Evolutionary conservation across 1,140 invertebrate genomes (phyloP), one percentile per base, ranked within the genome.

Genomic region (Antheraea mylitta): DNA sequence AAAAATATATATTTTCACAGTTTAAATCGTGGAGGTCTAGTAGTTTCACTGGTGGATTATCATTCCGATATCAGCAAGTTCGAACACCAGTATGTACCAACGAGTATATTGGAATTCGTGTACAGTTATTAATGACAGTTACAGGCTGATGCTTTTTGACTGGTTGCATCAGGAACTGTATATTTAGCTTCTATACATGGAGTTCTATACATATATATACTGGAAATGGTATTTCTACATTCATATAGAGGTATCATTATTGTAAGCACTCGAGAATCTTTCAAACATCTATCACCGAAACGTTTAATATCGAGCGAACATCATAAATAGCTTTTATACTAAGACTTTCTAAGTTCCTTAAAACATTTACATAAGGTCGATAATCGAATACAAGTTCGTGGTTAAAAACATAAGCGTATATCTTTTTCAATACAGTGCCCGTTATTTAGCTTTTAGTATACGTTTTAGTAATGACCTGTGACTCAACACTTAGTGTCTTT

Each of bases 401-500:
- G 13, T 1, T 10, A 16, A 53, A 53, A 53, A 53, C 45, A 13
- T 53, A 53, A 53, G 16, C 10, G 16, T 13, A 53, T 53, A 53
- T 53, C 45, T 30, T 53, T 53, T 53, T 53, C 45, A 53, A 53
- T 53, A 53, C 45, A 53, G 45, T 53, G 45, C 45, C 11, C 45
- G 16, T 53, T 53, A 53, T 53, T 53, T 53, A 53, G 45, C 45
- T 53, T 53, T 53, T 53, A 53, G 45, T 13, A 16, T 53, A 53
- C 45, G 45, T 53, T 53, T 53, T 53, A 53, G 45, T 53, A 53
- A 53, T 53, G 45, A 53, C 45, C 45, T 53, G 45, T 53, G 45
- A 53, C 45, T 53, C 45, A 53, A 53, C 45, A 53, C 45, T 16
- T 53, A 53, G 45, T 53, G 45, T 16, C 45, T 53, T 53, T 53